Evolutionary conservation across 2,888 invertebrate genomes (phyloP).

Genomic region (Coleophora deauratella): DNA sequence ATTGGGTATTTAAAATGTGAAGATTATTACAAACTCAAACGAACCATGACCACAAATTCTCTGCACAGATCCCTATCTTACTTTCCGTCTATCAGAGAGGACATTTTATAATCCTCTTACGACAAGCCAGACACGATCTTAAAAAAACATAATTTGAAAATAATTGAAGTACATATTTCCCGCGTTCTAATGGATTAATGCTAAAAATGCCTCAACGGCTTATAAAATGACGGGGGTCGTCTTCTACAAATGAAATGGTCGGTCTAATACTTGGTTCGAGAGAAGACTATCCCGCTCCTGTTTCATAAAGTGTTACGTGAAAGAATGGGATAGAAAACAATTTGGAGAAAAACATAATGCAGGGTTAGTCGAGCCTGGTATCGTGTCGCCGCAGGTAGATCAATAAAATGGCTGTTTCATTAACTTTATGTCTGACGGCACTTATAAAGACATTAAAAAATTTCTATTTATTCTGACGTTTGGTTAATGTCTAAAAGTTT

Average conservation of each 20-base stretch:
- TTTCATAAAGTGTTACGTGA: slow-evolving; percentile 9
- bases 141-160: slow-evolving; percentile 28
- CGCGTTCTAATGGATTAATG: slow-evolving; percentile 55
- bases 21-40: no score
- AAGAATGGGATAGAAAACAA: slow-evolving; percentile 43
- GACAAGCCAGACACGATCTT: neutral
- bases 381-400: slow-evolving; percentile 70
- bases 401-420: slow-evolving; percentile 69
- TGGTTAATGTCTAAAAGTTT: slow-evolving; percentile 24
- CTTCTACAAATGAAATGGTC: slow-evolving; percentile 62
- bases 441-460: slow-evolving; percentile 72
- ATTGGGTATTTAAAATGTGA: no score
- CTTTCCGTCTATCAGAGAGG: no score
- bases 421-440: slow-evolving; percentile 61
- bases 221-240: slow-evolving; percentile 66
- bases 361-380: slow-evolving; percentile 52
- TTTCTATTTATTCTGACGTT: slow-evolving; percentile 38
- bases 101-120: neutral
- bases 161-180: slow-evolving; percentile 50
- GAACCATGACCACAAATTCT: no score
- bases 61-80: no score
- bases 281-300: slow-evolving; percentile 31
- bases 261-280: slow-evolving; percentile 44
- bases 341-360: slow-evolving; percentile 64
- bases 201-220: slow-evolving; percentile 61